Evolutionary conservation across 2,113 vertebrate species (phyloP), one percentile per base, ranked within the genome.

Genomic region (Heterotilapia buettikoferi): DNA sequence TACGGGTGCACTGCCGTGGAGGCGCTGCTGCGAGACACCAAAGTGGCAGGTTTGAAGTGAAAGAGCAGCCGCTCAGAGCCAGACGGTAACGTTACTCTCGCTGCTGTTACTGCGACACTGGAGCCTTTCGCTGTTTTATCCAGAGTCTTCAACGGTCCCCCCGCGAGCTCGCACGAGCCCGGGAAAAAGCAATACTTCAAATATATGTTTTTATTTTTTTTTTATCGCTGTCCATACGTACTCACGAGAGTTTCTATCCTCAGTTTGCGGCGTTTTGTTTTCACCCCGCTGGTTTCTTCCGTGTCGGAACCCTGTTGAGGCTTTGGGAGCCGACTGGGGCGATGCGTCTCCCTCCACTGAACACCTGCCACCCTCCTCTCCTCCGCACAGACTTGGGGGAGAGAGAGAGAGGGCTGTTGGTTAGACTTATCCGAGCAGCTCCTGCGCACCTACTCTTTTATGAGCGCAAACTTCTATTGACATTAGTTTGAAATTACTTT

Each of bases 331-430:
- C 29, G 91, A 93, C 81, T 87, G 92, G 87, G 80, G 80, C 93
- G 90, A 93, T 87, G 91, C 52, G 91, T 89, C 92, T 91, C 88
- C 84, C 83, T 53, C 78, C 85, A 78, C 87, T 56, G 90, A 95
- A 92, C 95, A 95, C 95, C 95, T 96, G 95, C 95, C 90, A 84
- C 86, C 86, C 85, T 86, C 82, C 83, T 85, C 84, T 53, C 26
- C 89, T 81, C 88, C 3, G 26, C 76, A 38, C 86, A 43, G 36
- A 81, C 87, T 82, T 24, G 5, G 13, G n/a, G 29, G 40, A 71
- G 82, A 31, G 86, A 80, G 76, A 84, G 80, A 80, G 50, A 6
- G 83, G 43, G 66, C 56, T 87, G 11, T 31, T 78, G 16, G 45
- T 52, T 52, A 52, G 26, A 50, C 16, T 33, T 26, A 31, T 18